Evolutionary conservation across 2,113 vertebrate genomes (phyloP).

Genomic region (Todiramphus chloris): DNA sequence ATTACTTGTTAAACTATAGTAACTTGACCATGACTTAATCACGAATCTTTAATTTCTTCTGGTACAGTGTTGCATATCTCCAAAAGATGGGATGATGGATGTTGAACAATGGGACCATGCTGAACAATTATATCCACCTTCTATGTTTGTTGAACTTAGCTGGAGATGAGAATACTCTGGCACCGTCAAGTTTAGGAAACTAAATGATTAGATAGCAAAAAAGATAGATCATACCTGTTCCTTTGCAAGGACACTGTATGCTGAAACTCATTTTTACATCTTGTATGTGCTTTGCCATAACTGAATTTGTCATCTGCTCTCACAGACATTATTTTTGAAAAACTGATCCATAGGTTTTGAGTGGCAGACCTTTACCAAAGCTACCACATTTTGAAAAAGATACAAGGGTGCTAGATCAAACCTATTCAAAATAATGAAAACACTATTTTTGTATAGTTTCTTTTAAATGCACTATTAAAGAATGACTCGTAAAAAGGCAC

Average conservation of each 20-base stretch:
- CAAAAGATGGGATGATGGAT: background rate
- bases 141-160: background rate
- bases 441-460: background rate
- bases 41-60: background rate
- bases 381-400: background rate
- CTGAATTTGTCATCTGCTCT: background rate
- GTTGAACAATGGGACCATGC: rapidly evolving
- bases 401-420: background rate
- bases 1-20: no score
- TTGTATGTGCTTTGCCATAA: background rate
- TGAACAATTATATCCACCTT: background rate
- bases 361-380: background rate
- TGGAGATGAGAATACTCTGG: background rate
- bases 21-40: no score
- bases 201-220: background rate
- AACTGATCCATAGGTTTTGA: background rate
- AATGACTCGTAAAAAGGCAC: background rate
- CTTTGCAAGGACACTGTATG: background rate
- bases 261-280: background rate
- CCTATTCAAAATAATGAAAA: background rate
- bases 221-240: background rate
- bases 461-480: background rate
- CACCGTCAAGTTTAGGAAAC: background rate
- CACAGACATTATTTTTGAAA: background rate
- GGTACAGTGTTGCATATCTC: background rate